A percentile compares a stretch with the other conserved stretches of the same genome.
Conservation (phyloP, 1,140 invertebrate species). For the Heterodera schachtii region DNA sequence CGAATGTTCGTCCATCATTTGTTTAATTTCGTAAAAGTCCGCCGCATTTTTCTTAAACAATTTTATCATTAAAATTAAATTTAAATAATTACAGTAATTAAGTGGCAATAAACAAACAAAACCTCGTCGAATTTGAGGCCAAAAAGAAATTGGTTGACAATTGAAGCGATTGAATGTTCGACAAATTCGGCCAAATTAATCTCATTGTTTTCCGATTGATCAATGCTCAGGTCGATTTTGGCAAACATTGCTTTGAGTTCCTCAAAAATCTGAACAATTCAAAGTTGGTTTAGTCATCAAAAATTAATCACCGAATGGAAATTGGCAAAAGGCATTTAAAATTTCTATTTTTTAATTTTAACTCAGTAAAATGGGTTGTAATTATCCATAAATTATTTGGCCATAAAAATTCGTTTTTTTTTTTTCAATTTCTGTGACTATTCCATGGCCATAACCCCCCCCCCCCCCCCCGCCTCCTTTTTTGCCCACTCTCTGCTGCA, state of each 20-base stretch:
- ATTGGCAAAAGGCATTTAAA: neutral
- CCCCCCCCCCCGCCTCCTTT: neutral
- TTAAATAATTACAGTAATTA: neutral
- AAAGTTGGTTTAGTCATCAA: too few relatives aligned
- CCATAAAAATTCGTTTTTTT: too few relatives aligned
- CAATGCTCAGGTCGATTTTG: constrained; percentile 10
- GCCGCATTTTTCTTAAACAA: constrained; percentile 7
- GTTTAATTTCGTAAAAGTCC: constrained; percentile 25
- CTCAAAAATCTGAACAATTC: constrained; percentile 20
- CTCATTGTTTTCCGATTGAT: neutral
- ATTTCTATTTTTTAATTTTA: neutral
- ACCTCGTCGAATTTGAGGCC: constrained; percentile 25
- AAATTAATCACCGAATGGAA: too few relatives aligned
- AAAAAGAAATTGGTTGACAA: constrained; percentile 38
- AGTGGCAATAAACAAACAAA: too few relatives aligned
- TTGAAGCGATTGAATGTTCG: constrained; percentile 29
- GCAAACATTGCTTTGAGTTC: constrained; percentile 15
- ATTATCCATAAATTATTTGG: too few relatives aligned
- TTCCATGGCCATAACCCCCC: too few relatives aligned
- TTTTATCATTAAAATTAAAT: neutral
- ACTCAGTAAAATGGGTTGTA: too few relatives aligned
- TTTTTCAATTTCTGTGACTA: too few relatives aligned
- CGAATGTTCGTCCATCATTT: constrained; percentile 11
- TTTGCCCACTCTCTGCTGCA: constrained; percentile 74
- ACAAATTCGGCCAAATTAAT: constrained; percentile 10